phyloP scores from a whole-genome alignment of 2,888 invertebrate species.

The Thymelicus acteon region DNA sequence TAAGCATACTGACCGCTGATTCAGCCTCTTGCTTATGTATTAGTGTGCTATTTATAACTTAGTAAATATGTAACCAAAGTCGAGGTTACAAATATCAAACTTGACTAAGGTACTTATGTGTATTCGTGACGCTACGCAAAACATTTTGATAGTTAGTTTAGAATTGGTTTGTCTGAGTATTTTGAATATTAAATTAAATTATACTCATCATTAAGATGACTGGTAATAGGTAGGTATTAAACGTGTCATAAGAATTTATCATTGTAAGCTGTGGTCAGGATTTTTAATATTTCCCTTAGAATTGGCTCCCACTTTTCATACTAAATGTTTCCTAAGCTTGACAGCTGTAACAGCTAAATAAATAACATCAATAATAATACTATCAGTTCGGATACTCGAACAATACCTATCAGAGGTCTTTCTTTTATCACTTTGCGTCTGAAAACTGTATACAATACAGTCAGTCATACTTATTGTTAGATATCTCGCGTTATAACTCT shows the following conservation, averaged over 20 bases:
- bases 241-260: neutral
- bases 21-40: slow-evolving; percentile 57
- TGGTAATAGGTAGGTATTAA: neutral
- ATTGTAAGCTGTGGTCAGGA: neutral
- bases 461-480: too few relatives aligned
- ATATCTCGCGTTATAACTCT: neutral
- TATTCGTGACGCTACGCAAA: slow-evolving; percentile 41
- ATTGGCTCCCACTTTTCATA: neutral
- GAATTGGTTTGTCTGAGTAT: neutral
- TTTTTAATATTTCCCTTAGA: neutral
- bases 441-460: neutral
- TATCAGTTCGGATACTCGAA: neutral
- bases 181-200: too few relatives aligned
- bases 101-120: slow-evolving; percentile 49
- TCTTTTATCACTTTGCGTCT: neutral
- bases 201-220: neutral
- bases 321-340: too few relatives aligned
- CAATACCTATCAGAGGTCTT: neutral
- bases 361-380: neutral
- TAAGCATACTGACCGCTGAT: slow-evolving; percentile 49
- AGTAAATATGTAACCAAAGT: slow-evolving; percentile 69
- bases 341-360: too few relatives aligned
- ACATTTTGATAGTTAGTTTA: slow-evolving; percentile 28
- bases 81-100: slow-evolving; percentile 70
- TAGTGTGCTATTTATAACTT: slow-evolving; percentile 67